These are phyloP conservation scores for Enteromius treurensis DNA, from an alignment of 2,797 vertebrate species.

Conservation along the genomic window DNA sequence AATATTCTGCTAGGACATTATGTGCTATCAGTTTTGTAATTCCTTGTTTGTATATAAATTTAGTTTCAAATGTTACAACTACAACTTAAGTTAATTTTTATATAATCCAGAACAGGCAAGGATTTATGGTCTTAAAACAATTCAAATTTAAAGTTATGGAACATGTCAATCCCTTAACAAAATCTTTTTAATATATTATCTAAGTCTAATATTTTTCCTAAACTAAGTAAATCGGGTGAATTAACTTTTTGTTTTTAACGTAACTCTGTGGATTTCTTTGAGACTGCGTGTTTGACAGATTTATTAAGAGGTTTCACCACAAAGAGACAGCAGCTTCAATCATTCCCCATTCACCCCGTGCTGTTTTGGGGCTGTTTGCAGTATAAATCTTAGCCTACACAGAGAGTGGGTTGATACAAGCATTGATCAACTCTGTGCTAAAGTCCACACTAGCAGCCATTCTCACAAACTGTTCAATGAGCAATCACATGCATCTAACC, in stretches of 20 bases:
- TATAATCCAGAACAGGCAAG: not conserved
- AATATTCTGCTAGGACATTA: not conserved
- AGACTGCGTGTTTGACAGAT: conserved; percentile 59
- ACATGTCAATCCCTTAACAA: not conserved
- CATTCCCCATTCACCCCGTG: conserved; percentile 60
- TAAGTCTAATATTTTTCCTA: not conserved
- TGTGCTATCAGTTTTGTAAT: not conserved
- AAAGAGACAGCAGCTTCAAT: conserved; percentile 60
- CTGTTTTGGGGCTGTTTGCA: conserved; percentile 71
- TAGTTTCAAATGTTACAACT: not conserved
- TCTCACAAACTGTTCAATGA: conserved; percentile 40
- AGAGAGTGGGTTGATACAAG: conserved; percentile 63
- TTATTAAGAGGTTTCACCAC: conserved; percentile 67
- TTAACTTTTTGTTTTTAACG: not conserved
- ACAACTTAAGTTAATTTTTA: not conserved
- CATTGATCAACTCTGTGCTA: conserved; percentile 60
- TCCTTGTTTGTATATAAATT: not conserved
- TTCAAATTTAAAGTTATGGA: not conserved
- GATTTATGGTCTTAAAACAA: not conserved
- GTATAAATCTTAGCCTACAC: conserved; percentile 67
- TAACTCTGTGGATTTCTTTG: conserved; percentile 29
- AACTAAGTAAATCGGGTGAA: not conserved
- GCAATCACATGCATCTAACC: conserved; percentile 28
- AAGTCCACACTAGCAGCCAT: conserved; percentile 38
- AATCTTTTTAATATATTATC: not conserved